phyloP scores from a whole-genome alignment of 1,140 invertebrate genomes.

The Camponotus vicinus region DNA sequence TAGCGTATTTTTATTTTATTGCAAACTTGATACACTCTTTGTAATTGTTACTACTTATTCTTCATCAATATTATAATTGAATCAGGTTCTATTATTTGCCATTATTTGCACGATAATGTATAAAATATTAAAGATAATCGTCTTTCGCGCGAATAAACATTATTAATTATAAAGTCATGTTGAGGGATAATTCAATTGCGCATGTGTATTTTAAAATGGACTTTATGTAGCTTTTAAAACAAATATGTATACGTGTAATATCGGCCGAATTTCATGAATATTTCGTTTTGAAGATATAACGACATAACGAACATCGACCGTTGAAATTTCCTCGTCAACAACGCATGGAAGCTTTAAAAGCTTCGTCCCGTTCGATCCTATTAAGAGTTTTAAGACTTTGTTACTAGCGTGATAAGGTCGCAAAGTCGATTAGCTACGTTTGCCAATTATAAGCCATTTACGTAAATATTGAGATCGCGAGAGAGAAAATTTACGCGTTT shows the following conservation, averaged over 20 bases:
- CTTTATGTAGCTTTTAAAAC: background rate
- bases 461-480: background rate
- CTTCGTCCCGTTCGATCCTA: conserved; percentile 4
- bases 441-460: conserved; percentile 44
- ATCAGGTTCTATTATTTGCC: background rate
- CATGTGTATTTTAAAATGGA: background rate
- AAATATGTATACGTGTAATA: background rate
- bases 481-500: conserved; percentile 14
- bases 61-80: background rate
- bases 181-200: background rate
- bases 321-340: background rate
- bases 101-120: background rate
- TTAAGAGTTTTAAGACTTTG: conserved; percentile 49
- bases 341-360: conserved; percentile 24
- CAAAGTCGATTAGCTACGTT: conserved; percentile 54
- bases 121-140: conserved; percentile 18
- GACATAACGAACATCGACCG: background rate
- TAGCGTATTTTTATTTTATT: background rate
- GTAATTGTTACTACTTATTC: background rate
- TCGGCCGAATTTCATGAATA: background rate
- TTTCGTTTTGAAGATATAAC: background rate
- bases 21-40: background rate
- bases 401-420: conserved; percentile 49
- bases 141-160: background rate
- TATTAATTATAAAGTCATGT: background rate